Evolutionary conservation across 2,888 invertebrate genomes (phyloP).

Genomic region (Ophion ventricosus): DNA sequence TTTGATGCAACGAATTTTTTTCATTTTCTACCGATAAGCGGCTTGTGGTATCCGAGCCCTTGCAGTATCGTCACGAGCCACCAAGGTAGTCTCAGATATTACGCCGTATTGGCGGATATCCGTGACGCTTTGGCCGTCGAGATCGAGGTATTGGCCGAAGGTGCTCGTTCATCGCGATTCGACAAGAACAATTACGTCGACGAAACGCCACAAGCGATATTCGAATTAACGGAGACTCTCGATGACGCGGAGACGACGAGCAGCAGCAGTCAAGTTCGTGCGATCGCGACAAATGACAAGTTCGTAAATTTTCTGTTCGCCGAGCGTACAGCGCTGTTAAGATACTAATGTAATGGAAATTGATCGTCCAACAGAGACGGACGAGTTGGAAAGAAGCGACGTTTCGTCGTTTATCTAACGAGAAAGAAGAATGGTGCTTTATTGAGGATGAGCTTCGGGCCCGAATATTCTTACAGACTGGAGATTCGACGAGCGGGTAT

Average conservation of each 20-base stretch:
- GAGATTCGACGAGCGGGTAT: slow-evolving; percentile 81
- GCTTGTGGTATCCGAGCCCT: slow-evolving; percentile 66
- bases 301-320: neutral
- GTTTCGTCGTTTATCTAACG: slow-evolving; percentile 44
- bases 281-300: slow-evolving; percentile 24
- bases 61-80: slow-evolving; percentile 60
- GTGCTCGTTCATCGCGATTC: neutral
- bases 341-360: neutral
- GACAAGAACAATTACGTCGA: neutral
- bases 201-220: slow-evolving; percentile 40
- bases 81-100: slow-evolving; percentile 73
- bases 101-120: slow-evolving; percentile 69
- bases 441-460: slow-evolving; percentile 88
- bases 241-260: neutral
- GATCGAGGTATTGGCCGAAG: slow-evolving; percentile 38
- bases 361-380: slow-evolving; percentile 32
- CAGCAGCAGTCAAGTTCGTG: slow-evolving; percentile 44
- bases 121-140: slow-evolving; percentile 74
- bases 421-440: slow-evolving; percentile 24
- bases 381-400: slow-evolving; percentile 19
- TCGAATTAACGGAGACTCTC: slow-evolving; percentile 38
- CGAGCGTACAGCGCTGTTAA: neutral
- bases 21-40: slow-evolving; percentile 31
- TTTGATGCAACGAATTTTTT: neutral
- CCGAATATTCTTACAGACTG: slow-evolving; percentile 87